Evolutionary conservation across 2,113 vertebrate species (phyloP), one percentile per base, ranked within the genome.

Genomic region (Corydoras maculifer): DNA sequence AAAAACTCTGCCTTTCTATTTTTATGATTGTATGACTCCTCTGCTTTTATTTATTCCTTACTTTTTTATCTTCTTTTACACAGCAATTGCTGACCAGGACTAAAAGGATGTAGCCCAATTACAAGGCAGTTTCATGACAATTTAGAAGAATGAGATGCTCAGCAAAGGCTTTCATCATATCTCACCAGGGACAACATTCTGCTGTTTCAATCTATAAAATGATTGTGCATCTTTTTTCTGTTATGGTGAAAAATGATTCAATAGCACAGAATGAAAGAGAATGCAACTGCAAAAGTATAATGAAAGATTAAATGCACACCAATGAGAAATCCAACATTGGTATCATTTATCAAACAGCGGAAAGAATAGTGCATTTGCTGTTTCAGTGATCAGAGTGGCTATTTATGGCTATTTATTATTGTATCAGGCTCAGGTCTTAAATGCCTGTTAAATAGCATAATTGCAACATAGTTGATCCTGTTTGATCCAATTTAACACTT

Each of bases 81-180:
- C 55, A 25, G 15, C 65, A 68, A 73, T 31, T n/a, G 59, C 64
- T 61, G 18, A 61, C 58, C 49, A 68, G 65, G 51, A 75, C 35
- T 53, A 32, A 80, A 65, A 69, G 15, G 12, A 73, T 60, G 69
- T 75, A 58, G n/a, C 54, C 69, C 35, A 77, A 76, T 79, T 79
- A 75, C 62, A 54, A 64, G 48, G 49, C 43, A 9, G 54, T 74
- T 71, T 50, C 62, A 65, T 72, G 68, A 77, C 71, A 71, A 73
- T 76, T 15, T 54, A 70, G 68, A 76, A 61, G 59, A 62, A 76
- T 62, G 64, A 48, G 58, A 58, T 7, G 15, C 70, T 71, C 58
- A 59, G 66, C 11, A 48, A 59, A 72, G 31, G 62, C 54, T 75
- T 72, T 49, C 35, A 62, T 68, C 71, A 78, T 8, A 43, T 35